A percentile compares a stretch with the other conserved stretches of the same genome.
These are phyloP conservation scores for Apamea crenata DNA, from an alignment of 2,888 invertebrate species.

Conservation along the genomic window DNA sequence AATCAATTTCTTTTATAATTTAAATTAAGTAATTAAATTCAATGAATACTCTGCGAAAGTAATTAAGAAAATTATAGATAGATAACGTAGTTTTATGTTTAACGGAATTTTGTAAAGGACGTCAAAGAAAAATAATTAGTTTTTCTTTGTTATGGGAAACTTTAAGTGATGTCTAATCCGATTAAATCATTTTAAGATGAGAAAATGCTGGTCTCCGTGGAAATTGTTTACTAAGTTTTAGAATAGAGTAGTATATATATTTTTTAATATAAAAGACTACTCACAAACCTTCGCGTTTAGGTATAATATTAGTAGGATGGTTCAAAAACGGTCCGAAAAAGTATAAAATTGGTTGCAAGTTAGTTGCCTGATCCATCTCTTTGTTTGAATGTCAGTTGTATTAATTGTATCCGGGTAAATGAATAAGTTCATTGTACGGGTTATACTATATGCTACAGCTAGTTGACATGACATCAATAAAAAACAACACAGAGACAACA, in stretches of 20 bases:
- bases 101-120: background rate
- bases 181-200: background rate
- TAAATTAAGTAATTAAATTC: constrained; percentile 31
- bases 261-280: no score
- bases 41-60: constrained; percentile 22
- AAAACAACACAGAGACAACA: background rate
- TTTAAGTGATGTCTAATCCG: background rate
- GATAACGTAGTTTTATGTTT: constrained; percentile 5
- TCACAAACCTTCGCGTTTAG: no score
- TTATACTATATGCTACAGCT: background rate
- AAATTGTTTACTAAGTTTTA: background rate
- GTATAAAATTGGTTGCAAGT: background rate
- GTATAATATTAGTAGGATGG: no score
- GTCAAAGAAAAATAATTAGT: constrained; percentile 4
- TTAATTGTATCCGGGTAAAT: background rate
- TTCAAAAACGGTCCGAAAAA: background rate
- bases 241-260: background rate
- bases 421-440: background rate
- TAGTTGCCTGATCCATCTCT: background rate
- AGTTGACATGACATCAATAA: background rate
- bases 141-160: background rate
- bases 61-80: constrained; percentile 29
- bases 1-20: constrained; percentile 45
- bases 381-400: background rate
- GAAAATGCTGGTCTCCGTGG: background rate